These are phyloP conservation scores for Clarias batrachus DNA, from an alignment of 2,113 vertebrate species.

Conservation along the genomic window DNA sequence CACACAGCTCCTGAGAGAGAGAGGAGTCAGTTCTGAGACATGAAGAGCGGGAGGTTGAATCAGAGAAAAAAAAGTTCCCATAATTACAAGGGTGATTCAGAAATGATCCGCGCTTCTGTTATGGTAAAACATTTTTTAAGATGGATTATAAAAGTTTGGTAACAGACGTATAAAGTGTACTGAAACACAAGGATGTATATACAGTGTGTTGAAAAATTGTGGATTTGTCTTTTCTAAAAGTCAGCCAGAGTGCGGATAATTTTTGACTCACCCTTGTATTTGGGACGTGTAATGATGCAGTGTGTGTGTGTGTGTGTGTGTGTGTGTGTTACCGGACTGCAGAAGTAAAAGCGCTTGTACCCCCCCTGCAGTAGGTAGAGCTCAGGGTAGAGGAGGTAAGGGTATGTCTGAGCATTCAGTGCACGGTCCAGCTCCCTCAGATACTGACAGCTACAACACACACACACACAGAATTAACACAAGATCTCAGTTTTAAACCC, in stretches of 20 bases:
- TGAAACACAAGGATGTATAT: no score
- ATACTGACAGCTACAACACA: slow-evolving; percentile 56
- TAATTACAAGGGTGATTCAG: no score
- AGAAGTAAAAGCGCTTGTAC: slow-evolving; percentile 58
- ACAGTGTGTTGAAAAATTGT: neutral
- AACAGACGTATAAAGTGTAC: no score
- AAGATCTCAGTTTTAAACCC: neutral
- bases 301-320: slow-evolving; percentile 10
- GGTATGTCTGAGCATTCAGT: slow-evolving; percentile 55
- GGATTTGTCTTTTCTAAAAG: no score
- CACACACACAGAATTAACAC: neutral
- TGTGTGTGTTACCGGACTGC: slow-evolving; percentile 46
- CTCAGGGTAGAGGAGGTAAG: slow-evolving; percentile 61
- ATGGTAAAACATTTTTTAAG: no score
- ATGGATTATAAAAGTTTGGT: no score
- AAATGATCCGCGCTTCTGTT: no score
- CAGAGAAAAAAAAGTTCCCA: neutral
- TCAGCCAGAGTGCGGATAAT: no score
- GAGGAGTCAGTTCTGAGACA: neutral
- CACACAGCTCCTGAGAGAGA: slow-evolving; percentile 58
- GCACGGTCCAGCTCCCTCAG: slow-evolving; percentile 59
- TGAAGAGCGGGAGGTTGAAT: neutral
- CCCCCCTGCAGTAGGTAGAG: slow-evolving; percentile 62
- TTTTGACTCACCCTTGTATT: no score
- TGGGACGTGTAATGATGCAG: no score